Conservation (phyloP, 2,113 vertebrate species). For the Calonectris borealis region DNA sequence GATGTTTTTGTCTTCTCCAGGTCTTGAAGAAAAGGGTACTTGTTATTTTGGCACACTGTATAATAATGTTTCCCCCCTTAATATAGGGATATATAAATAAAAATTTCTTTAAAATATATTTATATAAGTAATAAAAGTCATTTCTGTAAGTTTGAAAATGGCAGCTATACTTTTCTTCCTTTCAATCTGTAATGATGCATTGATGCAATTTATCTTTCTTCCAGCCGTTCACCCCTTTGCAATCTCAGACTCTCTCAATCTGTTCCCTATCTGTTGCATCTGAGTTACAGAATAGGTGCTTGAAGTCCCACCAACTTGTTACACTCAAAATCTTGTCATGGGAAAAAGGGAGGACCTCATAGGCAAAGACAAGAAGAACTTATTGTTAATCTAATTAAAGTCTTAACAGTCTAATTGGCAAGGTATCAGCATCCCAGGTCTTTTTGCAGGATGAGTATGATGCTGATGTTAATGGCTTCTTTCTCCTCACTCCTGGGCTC, state of each 20-base stretch:
- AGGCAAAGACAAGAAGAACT: neutral
- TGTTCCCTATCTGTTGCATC: neutral
- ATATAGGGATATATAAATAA: neutral
- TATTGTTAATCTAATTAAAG: neutral
- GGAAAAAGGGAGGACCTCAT: neutral
- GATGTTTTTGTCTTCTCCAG: neutral
- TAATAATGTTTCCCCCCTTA: neutral
- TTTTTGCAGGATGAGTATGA: neutral
- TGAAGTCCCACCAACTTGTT: neutral
- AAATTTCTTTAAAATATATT: neutral
- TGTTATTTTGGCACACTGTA: neutral
- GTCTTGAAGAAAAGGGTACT: neutral
- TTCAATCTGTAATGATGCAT: neutral
- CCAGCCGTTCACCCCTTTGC: neutral
- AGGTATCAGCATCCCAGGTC: neutral
- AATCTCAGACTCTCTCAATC: neutral
- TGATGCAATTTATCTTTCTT: neutral
- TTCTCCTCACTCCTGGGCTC: neutral
- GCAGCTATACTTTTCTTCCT: neutral
- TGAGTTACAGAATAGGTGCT: neutral
- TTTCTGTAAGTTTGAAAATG: neutral
- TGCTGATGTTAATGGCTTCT: neutral
- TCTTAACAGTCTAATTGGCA: neutral
- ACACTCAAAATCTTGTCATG: neutral
- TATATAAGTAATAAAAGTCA: neutral